phyloP scores from a whole-genome alignment of 1,140 invertebrate species.

The Drosophila pseudoobscura region DNA sequence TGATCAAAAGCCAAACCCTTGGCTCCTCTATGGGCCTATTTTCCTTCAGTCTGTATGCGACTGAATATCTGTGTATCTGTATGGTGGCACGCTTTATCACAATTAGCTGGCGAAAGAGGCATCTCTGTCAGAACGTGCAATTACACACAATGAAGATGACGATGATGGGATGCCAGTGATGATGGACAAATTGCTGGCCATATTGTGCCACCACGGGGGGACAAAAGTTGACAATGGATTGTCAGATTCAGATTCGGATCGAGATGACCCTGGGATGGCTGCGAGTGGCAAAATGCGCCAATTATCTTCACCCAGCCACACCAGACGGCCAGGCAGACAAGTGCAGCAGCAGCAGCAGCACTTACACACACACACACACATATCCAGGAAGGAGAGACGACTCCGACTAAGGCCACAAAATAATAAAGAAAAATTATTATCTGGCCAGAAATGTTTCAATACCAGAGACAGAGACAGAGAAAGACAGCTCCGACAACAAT shows the following conservation, averaged over 20 bases:
- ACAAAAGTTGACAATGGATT: conserved; percentile 48
- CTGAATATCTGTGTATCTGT: no score
- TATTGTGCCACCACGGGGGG: conserved; percentile 44
- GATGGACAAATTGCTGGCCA: conserved; percentile 56
- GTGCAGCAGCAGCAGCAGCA: conserved; percentile 29
- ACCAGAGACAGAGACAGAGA: conserved; percentile 28
- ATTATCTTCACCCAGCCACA: conserved; percentile 51
- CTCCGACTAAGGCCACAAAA: conserved; percentile 42
- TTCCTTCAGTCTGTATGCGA: neutral
- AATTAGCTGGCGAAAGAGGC: conserved; percentile 62
- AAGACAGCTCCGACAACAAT: conserved; percentile 55
- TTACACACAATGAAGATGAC: conserved; percentile 61
- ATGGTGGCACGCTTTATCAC: conserved; percentile 15
- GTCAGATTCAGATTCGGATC: conserved; percentile 65
- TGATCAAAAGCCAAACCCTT: no score
- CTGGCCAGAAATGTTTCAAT: conserved; percentile 56
- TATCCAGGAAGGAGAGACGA: conserved; percentile 1
- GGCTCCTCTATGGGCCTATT: no score
- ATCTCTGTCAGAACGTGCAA: conserved; percentile 65
- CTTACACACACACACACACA: conserved; percentile 1
- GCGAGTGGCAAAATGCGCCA: conserved; percentile 74
- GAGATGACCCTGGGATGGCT: conserved; percentile 16
- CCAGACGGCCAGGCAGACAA: conserved; percentile 11
- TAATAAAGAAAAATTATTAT: conserved; percentile 80
- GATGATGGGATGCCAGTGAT: conserved; percentile 44